A percentile compares a stretch with the other conserved stretches of the same genome.
phyloP scores from a whole-genome alignment of 2,888 invertebrate genomes.

The Xylocampa areola region DNA sequence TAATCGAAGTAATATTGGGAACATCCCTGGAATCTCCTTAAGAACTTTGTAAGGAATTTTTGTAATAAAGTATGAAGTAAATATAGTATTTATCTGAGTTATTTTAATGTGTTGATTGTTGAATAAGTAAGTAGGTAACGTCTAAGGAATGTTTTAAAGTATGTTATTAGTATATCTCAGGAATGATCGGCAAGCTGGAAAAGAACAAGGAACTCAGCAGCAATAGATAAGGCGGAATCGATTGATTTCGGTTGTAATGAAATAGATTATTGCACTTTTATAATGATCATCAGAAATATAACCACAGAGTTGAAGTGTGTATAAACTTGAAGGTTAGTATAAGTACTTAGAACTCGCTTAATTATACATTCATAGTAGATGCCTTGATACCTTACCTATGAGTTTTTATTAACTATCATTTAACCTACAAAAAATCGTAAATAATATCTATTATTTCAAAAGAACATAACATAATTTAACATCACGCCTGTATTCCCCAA shows the following conservation, averaged over 20 bases:
- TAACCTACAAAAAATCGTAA: no score
- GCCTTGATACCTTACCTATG: no score
- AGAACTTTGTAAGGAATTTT: constrained; percentile 66
- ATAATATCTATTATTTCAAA: no score
- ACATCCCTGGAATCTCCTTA: constrained; percentile 73
- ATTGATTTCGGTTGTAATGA: background rate
- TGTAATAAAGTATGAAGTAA: constrained; percentile 68
- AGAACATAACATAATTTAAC: no score
- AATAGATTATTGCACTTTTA: no score
- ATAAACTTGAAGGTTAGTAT: no score
- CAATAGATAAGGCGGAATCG: background rate
- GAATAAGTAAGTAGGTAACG: constrained; percentile 59
- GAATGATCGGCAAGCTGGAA: background rate
- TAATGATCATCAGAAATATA: no score
- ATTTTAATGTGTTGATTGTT: constrained; percentile 67
- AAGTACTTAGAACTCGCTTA: no score
- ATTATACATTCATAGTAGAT: no score
- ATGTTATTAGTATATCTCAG: constrained; percentile 8
- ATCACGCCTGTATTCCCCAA: no score
- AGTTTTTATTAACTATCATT: no score
- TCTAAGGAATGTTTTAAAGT: constrained; percentile 29
- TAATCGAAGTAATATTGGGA: constrained; percentile 82
- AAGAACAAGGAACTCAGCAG: background rate
- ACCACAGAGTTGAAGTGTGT: no score
- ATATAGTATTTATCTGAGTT: constrained; percentile 71